Evolutionary conservation across 2,113 vertebrate genomes (phyloP).

Genomic region (Mixornis gularis): DNA sequence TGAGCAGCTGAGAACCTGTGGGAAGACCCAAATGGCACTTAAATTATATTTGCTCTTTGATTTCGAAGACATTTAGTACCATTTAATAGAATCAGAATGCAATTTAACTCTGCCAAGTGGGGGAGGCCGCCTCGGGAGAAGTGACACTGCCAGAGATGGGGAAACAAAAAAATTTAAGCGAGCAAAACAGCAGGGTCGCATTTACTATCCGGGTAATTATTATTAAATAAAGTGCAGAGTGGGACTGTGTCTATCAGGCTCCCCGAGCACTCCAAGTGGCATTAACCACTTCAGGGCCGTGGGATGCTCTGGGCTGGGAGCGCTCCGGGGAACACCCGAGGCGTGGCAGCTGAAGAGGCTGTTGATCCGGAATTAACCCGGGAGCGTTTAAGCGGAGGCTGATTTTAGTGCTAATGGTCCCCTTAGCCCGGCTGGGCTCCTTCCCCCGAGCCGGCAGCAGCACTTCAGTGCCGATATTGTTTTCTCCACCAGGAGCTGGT

Average conservation of each 20-base stretch:
- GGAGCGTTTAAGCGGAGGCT: not conserved
- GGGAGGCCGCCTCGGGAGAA: constrained; percentile 54
- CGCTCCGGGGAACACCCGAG: not conserved
- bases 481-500: not conserved
- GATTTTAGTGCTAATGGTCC: not conserved
- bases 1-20: constrained; percentile 68
- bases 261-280: not conserved
- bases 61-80: constrained; percentile 68
- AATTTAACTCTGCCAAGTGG: constrained; percentile 59
- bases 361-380: not conserved
- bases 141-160: constrained; percentile 41
- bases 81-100: constrained; percentile 65
- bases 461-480: not conserved
- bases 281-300: not conserved
- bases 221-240: constrained; percentile 38
- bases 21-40: constrained; percentile 76
- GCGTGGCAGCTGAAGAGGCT: not conserved
- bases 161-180: constrained; percentile 38
- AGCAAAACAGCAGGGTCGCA: constrained; percentile 45
- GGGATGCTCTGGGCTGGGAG: not conserved
- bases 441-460: not conserved
- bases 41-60: constrained; percentile 78
- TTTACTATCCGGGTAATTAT: constrained; percentile 40
- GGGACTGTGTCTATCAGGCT: not conserved
- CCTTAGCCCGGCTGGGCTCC: not conserved